phyloP scores from a whole-genome alignment of 1,140 invertebrate genomes.

The Lordiphosa stackelbergi region DNA sequence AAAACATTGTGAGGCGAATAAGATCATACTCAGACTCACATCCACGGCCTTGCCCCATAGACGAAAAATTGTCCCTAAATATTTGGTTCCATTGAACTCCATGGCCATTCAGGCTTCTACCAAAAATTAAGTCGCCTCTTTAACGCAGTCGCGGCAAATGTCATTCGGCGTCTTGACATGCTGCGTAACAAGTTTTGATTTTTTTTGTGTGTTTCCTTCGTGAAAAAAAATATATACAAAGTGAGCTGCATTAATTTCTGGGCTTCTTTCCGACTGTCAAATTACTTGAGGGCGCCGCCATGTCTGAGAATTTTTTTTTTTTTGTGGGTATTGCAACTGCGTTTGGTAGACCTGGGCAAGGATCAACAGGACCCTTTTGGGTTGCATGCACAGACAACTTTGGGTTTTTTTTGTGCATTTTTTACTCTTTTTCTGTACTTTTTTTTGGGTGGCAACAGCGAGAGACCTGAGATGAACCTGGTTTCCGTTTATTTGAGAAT shows the following conservation, averaged over 20 bases:
- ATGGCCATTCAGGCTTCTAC: too few relatives aligned
- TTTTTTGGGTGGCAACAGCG: background rate
- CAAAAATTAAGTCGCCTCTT: too few relatives aligned
- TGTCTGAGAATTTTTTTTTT: conserved; percentile 64
- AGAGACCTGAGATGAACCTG: conserved; percentile 17
- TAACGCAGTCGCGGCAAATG: conserved; percentile 29
- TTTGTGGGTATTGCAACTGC: conserved; percentile 49
- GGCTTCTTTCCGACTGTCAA: conserved; percentile 50
- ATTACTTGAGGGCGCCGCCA: conserved; percentile 72
- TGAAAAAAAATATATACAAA: conserved; percentile 19
- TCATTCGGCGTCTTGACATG: conserved; percentile 61
- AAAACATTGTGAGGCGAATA: too few relatives aligned
- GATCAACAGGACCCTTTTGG: conserved; percentile 8
- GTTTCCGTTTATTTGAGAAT: conserved; percentile 26
- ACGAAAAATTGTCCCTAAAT: too few relatives aligned
- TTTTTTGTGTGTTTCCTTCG: conserved; percentile 17
- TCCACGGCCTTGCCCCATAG: too few relatives aligned
- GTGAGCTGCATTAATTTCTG: conserved; percentile 40
- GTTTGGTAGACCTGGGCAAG: conserved; percentile 9
- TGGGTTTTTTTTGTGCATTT: conserved; percentile 21
- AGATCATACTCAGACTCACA: too few relatives aligned
- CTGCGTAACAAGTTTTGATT: conserved; percentile 66
- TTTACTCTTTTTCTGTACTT: conserved; percentile 4
- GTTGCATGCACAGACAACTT: conserved; percentile 41
- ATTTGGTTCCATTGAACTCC: too few relatives aligned